Evolutionary conservation across 2,888 invertebrate genomes (phyloP).

Genomic region (Aporophyla lueneburgensis): DNA sequence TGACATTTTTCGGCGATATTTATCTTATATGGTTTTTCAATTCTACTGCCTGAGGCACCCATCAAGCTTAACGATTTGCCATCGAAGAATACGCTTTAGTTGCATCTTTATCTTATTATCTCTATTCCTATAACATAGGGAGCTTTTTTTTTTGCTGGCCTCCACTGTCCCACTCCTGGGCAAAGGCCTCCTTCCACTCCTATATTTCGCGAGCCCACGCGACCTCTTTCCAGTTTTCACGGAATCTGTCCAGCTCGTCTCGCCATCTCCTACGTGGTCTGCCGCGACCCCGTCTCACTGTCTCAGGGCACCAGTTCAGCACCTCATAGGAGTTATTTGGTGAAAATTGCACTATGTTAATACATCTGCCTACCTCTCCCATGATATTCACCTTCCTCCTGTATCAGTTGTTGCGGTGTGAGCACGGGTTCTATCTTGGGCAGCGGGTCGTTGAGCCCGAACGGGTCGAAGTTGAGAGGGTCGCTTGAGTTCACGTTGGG

Average conservation of each 20-base stretch:
- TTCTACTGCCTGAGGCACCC: neutral
- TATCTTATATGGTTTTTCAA: neutral
- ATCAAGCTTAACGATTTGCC: neutral
- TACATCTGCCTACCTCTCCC: constrained; percentile 5
- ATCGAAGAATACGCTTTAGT: neutral
- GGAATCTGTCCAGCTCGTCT: too few species aligned
- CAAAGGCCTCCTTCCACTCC: too few species aligned
- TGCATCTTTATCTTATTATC: neutral
- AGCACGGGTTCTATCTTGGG: constrained; percentile 85
- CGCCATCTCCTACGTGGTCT: too few species aligned
- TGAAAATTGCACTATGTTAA: neutral
- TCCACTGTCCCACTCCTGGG: too few species aligned
- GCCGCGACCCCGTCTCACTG: too few species aligned
- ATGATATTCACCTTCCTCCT: constrained; percentile 79
- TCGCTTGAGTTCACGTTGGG: constrained; percentile 74
- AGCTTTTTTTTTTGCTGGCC: too few species aligned
- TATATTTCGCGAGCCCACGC: too few species aligned
- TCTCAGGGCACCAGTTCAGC: too few species aligned
- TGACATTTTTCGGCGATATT: neutral
- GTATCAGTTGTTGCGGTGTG: constrained; percentile 77
- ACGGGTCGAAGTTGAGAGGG: constrained; percentile 92
- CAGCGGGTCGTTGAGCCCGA: constrained; percentile 89
- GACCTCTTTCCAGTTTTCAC: too few species aligned
- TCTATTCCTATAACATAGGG: neutral
- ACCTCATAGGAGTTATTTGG: neutral